Evolutionary conservation across 2,797 vertebrate species (phyloP).

Genomic region (Centroberyx gerrardi): DNA sequence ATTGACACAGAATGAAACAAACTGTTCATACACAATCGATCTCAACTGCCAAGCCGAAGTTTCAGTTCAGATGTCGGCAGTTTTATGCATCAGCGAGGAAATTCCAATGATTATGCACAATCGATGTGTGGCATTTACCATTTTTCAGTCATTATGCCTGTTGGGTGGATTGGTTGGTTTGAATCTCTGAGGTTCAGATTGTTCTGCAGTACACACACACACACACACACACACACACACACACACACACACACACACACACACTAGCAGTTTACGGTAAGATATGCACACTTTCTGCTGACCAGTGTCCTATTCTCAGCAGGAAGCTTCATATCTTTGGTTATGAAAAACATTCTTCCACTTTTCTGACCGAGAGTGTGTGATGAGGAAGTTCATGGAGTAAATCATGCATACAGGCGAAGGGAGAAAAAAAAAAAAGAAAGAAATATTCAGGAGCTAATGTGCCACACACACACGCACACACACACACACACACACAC

Average conservation of each 20-base stretch:
- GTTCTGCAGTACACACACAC: neutral
- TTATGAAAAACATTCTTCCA: slow-evolving; percentile 47
- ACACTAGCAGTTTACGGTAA: slow-evolving; percentile 25
- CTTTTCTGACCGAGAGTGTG: slow-evolving; percentile 20
- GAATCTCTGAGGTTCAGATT: too few species aligned
- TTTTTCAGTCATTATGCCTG: neutral
- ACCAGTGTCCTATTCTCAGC: slow-evolving; percentile 52
- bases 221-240: neutral
- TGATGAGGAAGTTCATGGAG: neutral
- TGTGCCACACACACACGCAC: neutral
- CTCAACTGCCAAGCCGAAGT: too few species aligned
- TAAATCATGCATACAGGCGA: neutral
- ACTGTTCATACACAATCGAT: neutral
- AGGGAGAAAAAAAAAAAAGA: neutral
- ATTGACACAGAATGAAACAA: too few species aligned
- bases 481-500: slow-evolving; percentile 1
- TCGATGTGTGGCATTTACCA: too few species aligned
- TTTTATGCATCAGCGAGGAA: too few species aligned
- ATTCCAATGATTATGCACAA: too few species aligned
- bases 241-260: slow-evolving; percentile 7
- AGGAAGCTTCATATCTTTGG: slow-evolving; percentile 60
- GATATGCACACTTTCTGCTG: slow-evolving; percentile 60
- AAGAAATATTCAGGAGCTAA: neutral
- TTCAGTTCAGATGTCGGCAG: too few species aligned
- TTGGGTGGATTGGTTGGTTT: neutral